Base-by-base conservation (phyloP, 35 echinoderm and acorn worm species). In the Strongylocentrotus purpuratus region DNA sequence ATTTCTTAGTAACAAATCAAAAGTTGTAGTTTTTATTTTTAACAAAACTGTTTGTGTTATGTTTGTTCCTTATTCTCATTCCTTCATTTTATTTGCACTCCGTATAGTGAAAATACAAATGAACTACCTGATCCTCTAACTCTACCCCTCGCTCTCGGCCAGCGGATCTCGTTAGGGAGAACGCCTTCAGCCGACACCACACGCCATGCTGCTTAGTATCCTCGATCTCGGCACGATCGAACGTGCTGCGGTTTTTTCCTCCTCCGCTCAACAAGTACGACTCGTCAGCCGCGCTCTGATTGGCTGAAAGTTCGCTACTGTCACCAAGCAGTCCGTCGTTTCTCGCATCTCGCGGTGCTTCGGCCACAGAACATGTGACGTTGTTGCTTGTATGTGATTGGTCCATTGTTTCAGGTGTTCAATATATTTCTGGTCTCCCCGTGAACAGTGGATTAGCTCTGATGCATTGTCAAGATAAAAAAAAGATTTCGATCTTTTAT, bases 101-200 rank as follows among this genome's bases (percentile, higher is more conserved):
- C 70, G 31, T 20, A 17, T 20, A 17, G 31, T 31, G 31, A 85
- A 31, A 85, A 85, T 20, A 85, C 4, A 4, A 85, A 85, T 85
- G 70, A 85, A 17, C 33, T 15, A 89, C 87, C 32, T 89, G 87
- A 9, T 46, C 45, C 14, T 45, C 5, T 89, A 33, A 46, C 33
- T 8, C 87, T 11, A 45, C 20, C 20, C 33, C 87, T 45, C 45
- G 45, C 12, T 17, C 87, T 7, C 33, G 87, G 0, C 20, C 87
- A 45, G 52, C 11, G 52, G 87, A 78, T 4, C 87, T 47, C 31
- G 46, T 46, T 45, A 93, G 17, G 11, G 91, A 93, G 48, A 93
- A 33, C 28, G 91, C 31, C n/a, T 93, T 93, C 46, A 93, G 25
- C 18, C 91, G 91, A 31, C 91, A 93, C 91, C 91, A 93, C 28